Percentiles rank a stretch among this genome's conserved stretches.
phyloP scores from a whole-genome alignment of 1,140 invertebrate species.

The Babylonia areolata region DNA sequence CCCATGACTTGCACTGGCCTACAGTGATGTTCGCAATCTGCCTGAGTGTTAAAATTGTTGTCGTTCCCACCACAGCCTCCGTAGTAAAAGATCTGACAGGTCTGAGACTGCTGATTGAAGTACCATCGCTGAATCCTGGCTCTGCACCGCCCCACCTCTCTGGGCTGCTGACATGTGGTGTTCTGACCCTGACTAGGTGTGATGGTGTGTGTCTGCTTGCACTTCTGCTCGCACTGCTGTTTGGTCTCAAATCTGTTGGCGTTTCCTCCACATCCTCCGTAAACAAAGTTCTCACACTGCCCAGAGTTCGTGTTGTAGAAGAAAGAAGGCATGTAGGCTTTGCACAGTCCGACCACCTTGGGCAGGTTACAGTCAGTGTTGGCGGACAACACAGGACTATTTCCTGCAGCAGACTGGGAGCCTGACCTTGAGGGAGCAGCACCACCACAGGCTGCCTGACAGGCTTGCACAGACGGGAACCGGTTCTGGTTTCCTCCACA shows the following conservation, averaged over 20 bases:
- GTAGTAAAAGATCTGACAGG: constrained; percentile 31
- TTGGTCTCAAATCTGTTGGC: constrained; percentile 81
- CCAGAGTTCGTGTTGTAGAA: constrained; percentile 78
- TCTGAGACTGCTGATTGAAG: not conserved
- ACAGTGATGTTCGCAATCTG: constrained; percentile 9
- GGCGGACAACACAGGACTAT: not conserved
- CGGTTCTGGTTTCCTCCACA: constrained; percentile 83
- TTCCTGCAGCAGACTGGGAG: not conserved
- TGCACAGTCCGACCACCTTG: constrained; percentile 43
- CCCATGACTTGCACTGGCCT: too few relatives aligned
- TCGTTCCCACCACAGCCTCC: constrained; percentile 42
- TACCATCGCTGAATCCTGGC: constrained; percentile 22
- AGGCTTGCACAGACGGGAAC: too few relatives aligned
- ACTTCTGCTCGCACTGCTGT: constrained; percentile 71
- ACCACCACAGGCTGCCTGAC: too few relatives aligned
- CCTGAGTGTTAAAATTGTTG: constrained; percentile 40
- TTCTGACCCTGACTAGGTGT: not conserved
- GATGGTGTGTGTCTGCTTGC: not conserved
- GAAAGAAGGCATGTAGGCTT: constrained; percentile 64
- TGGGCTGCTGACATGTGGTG: constrained; percentile 24
- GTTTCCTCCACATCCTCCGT: constrained; percentile 83
- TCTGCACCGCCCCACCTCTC: constrained; percentile 10
- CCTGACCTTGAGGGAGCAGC: too few relatives aligned
- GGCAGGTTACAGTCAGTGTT: constrained; percentile 47
- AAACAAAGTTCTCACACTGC: constrained; percentile 81